Percentiles rank a stretch among this genome's conserved stretches.
Evolutionary conservation across 2,113 vertebrate species (phyloP).

Genomic region (Anoplopoma fimbria): DNA sequence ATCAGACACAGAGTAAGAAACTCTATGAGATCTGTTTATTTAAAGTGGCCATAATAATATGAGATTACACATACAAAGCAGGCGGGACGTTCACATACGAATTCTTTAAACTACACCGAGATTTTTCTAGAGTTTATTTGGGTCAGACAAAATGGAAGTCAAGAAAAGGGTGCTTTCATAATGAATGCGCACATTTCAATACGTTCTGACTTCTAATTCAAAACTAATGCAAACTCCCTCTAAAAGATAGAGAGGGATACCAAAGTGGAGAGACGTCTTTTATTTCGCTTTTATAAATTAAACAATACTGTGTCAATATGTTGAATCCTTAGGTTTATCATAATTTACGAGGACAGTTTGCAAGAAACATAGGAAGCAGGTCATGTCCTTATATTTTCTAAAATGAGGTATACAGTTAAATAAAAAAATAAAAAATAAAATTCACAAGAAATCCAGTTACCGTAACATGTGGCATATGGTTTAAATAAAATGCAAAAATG

Average conservation of each 20-base stretch:
- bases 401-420: slow-evolving; percentile 1
- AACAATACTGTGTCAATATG: neutral
- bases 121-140: neutral
- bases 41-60: neutral
- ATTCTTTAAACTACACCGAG: neutral
- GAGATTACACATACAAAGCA: neutral
- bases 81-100: neutral
- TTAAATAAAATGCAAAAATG: neutral
- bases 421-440: neutral
- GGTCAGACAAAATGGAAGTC: neutral
- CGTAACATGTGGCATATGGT: neutral
- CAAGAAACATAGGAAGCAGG: neutral
- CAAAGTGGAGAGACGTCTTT: neutral
- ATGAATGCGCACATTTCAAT: neutral
- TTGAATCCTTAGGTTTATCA: neutral
- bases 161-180: neutral
- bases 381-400: neutral
- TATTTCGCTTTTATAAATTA: neutral
- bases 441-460: neutral
- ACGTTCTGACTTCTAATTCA: neutral
- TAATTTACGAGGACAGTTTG: neutral
- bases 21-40: neutral
- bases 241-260: neutral
- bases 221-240: neutral
- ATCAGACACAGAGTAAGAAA: neutral